Evolutionary conservation across 2,797 vertebrate species (phyloP), one percentile per base, ranked within the genome.

Genomic region (Coracias cyanogaster): DNA sequence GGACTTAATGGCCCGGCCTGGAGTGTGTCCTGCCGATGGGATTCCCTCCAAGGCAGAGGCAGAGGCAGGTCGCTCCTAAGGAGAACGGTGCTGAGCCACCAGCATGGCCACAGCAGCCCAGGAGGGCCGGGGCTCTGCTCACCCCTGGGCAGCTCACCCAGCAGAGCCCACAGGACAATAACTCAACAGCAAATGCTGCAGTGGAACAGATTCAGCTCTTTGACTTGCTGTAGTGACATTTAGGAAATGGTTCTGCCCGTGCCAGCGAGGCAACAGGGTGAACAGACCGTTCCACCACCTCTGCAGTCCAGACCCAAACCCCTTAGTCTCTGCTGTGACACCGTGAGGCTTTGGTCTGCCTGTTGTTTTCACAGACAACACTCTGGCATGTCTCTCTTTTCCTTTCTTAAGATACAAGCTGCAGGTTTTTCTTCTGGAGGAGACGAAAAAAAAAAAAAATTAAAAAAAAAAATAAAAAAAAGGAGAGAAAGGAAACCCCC

Each of bases 111-210:
- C 29, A 15, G 39, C 26, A 25, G 48, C 29, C n/a, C 2, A 2
- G 17, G 7, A 18, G 31, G 3, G 2, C 18, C 4, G 1, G 62
- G 51, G 9, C 35, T 41, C 35, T 9, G 4, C 41, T 69, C 9
- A 6, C 11, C 35, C 1, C 0, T 2, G 6, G 48, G n/a, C 55
- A 71, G 14, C 39, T 18, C 18, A 1, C 8, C n/a, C 1, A 0
- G 1, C 3, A 12, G 57, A 70, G 66, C 78, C 93, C 70, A n/a
- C 16, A 3, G 43, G 74, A 76, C 24, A 28, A 12, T 9, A 92
- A 18, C 41, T 35, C 70, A 4, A 18, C 83, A 76, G 82, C 64
- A 69, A 66, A 58, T 1, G 5, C 60, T 45, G 61, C 64, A 22
- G 14, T 6, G 74, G 20, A n/a, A 17, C 41, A 39, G 43, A 8